phyloP scores from a whole-genome alignment of 2,888 invertebrate genomes.

The Melanophora roralis region DNA sequence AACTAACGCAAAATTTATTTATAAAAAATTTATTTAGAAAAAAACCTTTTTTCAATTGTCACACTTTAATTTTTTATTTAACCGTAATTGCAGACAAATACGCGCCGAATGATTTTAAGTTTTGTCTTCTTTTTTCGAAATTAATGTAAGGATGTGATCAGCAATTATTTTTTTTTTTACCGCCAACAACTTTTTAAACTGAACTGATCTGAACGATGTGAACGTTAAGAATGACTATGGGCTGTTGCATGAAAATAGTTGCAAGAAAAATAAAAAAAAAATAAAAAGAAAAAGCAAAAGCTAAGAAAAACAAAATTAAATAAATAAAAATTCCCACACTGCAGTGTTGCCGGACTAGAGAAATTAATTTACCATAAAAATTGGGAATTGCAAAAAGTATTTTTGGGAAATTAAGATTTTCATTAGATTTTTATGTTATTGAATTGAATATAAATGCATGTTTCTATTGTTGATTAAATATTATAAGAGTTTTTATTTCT shows the following conservation, averaged over 20 bases:
- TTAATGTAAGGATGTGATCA: not conserved
- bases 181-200: conserved; percentile 24
- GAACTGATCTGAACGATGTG: conserved; percentile 58
- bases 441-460: too few species aligned
- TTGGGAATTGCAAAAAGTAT: too few species aligned
- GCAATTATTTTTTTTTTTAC: not conserved
- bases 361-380: too few species aligned
- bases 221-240: conserved; percentile 54
- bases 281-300: conserved; percentile 10
- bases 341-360: too few species aligned
- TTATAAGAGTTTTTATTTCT: too few species aligned
- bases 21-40: not conserved
- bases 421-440: too few species aligned
- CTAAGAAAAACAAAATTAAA: not conserved
- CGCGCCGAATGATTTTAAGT: conserved; percentile 27
- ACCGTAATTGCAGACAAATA: conserved; percentile 20
- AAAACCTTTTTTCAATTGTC: not conserved
- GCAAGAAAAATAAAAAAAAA: conserved; percentile 27
- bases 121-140: not conserved
- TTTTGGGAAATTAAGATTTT: too few species aligned
- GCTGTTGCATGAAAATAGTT: conserved; percentile 33
- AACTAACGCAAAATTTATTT: not conserved
- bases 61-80: not conserved
- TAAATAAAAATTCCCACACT: conserved; percentile 51
- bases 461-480: too few species aligned